Conservation (phyloP, 1,140 invertebrate species). For the Cotesia typhae region DNA sequence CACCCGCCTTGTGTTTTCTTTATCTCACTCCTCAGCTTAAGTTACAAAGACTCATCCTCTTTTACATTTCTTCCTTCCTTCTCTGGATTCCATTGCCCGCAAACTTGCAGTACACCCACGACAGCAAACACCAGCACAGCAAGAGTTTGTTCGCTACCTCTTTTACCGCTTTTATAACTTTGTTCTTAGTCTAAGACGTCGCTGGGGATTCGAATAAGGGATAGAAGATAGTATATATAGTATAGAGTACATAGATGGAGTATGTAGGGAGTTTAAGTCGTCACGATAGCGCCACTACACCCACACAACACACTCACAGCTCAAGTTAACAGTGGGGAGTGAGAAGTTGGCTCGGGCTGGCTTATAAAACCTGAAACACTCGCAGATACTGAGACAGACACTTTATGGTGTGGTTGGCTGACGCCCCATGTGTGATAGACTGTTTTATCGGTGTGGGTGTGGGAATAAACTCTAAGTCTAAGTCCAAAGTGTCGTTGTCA, state of each 20-base stretch:
- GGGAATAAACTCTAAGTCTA: not conserved
- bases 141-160: not conserved
- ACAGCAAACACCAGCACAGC: not conserved
- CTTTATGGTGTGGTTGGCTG: slow-evolving; percentile 44
- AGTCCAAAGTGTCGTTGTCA: too few relatives aligned
- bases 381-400: slow-evolving; percentile 37
- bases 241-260: too few relatives aligned
- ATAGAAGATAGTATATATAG: too few relatives aligned
- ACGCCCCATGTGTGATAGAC: not conserved
- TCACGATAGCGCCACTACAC: slow-evolving; percentile 30
- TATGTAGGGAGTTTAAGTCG: slow-evolving; percentile 5
- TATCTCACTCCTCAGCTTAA: not conserved
- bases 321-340: too few relatives aligned
- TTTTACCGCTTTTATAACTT: not conserved
- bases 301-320: slow-evolving; percentile 29
- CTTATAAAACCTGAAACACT: slow-evolving; percentile 51
- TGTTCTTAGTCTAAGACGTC: not conserved
- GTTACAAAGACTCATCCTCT: too few relatives aligned
- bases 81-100: slow-evolving; percentile 12
- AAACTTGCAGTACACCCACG: not conserved
- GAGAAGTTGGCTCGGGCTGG: too few relatives aligned
- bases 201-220: not conserved
- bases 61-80: not conserved
- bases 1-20: slow-evolving; percentile 20
- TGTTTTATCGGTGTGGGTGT: slow-evolving; percentile 28